Conservation (phyloP, 2,888 invertebrate genomes). For the Euphydryas editha region DNA sequence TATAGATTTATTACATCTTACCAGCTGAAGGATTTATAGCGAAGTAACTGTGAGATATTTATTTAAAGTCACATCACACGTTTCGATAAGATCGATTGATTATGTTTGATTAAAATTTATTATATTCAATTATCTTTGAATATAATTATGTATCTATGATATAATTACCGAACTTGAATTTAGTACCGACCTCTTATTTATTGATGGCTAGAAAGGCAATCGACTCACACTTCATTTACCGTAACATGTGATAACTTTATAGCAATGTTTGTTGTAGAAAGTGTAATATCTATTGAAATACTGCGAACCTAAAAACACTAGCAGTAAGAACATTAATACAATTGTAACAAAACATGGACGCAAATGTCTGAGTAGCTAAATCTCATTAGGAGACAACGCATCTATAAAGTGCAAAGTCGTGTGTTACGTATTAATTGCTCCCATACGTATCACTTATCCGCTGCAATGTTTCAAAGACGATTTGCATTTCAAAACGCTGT, state of each 20-base stretch:
- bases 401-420: slow-evolving; percentile 55
- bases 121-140: neutral
- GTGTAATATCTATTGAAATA: neutral
- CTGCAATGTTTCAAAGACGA: slow-evolving; percentile 63
- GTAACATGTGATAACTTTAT: neutral
- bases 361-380: neutral
- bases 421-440: slow-evolving; percentile 70
- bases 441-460: slow-evolving; percentile 60
- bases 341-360: neutral
- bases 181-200: neutral
- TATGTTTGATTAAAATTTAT: slow-evolving; percentile 7
- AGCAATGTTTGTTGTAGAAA: neutral
- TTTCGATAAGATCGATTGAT: slow-evolving; percentile 12
- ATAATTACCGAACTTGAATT: neutral
- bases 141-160: slow-evolving; percentile 4
- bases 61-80: slow-evolving; percentile 16
- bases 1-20: slow-evolving; percentile 17
- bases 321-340: neutral
- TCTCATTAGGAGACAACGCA: neutral
- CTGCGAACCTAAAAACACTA: neutral
- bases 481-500: slow-evolving; percentile 63
- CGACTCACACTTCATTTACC: neutral
- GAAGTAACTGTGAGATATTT: slow-evolving; percentile 14
- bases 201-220: neutral
- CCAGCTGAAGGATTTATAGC: slow-evolving; percentile 16